phyloP scores from a whole-genome alignment of 37 sponge, comb jelly and placozoan genomes.

The Axinella damicornis region DNA sequence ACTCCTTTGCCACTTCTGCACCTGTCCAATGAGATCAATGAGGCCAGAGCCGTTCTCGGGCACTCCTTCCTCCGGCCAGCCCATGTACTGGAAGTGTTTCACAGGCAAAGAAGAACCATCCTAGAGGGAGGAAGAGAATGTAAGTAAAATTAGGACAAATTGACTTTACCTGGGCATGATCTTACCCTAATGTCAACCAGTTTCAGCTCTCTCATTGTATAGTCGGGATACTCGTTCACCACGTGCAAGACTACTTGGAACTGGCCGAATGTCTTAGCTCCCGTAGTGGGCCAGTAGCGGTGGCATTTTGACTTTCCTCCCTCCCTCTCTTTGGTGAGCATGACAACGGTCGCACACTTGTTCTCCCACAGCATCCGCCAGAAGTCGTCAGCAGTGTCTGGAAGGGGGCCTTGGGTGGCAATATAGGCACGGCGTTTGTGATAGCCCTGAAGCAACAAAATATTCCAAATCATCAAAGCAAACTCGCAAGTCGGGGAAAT shows the following conservation, averaged over 20 bases:
- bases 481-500: no score
- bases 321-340: slow-evolving; percentile 52
- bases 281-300: slow-evolving; percentile 54
- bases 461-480: background rate
- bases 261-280: slow-evolving; percentile 13
- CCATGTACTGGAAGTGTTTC: slow-evolving; percentile 90
- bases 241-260: slow-evolving; percentile 34
- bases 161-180: background rate
- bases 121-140: background rate
- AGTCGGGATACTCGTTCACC: slow-evolving; percentile 62
- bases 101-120: slow-evolving; percentile 72
- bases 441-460: slow-evolving; percentile 56
- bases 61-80: slow-evolving; percentile 87
- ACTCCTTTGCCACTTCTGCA: slow-evolving; percentile 88
- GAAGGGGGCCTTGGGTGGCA: slow-evolving; percentile 62
- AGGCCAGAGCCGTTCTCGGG: slow-evolving; percentile 72
- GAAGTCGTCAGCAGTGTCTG: slow-evolving; percentile 41
- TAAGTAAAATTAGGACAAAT: background rate
- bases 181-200: slow-evolving; percentile 76
- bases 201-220: slow-evolving; percentile 83
- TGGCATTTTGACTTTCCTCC: slow-evolving; percentile 45
- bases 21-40: slow-evolving; percentile 86
- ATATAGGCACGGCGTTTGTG: slow-evolving; percentile 83
- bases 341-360: slow-evolving; percentile 37
- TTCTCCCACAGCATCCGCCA: slow-evolving; percentile 64